Conservation (phyloP, 2,113 vertebrate genomes). For the Laticauda laticaudata region DNA sequence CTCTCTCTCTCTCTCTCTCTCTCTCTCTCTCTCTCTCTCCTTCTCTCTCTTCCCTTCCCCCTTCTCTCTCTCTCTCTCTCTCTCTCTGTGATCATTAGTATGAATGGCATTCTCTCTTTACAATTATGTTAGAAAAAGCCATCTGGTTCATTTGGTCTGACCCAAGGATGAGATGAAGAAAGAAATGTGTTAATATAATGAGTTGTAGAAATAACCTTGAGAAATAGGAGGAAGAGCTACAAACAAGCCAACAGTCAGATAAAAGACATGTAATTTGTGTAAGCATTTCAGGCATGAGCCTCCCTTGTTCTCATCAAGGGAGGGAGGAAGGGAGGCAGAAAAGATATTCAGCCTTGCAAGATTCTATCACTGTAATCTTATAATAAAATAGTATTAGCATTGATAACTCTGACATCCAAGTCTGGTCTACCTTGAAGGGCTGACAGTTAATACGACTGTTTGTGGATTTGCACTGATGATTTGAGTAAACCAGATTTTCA, state of each 20-base stretch:
- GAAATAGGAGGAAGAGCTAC: background rate
- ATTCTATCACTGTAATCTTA: background rate
- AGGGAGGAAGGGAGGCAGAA: background rate
- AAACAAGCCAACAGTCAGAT: background rate
- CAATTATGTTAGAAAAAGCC: background rate
- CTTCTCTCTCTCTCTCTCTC: background rate
- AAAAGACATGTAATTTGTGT: background rate
- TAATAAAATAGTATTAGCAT: background rate
- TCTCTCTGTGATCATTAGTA: background rate
- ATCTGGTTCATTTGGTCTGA: background rate
- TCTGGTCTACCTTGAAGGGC: background rate
- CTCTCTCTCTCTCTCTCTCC: too few species aligned
- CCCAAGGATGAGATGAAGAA: background rate
- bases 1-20: too few species aligned
- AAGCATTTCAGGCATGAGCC: background rate
- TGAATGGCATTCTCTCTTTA: background rate
- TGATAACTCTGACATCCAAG: background rate
- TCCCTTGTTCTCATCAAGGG: background rate
- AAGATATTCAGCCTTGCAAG: background rate
- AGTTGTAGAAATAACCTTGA: background rate
- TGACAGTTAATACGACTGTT: background rate
- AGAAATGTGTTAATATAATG: background rate
- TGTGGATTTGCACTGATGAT: background rate
- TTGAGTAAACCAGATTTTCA: constrained; percentile 1
- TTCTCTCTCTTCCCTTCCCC: too few species aligned